Conservation (phyloP, 1,140 invertebrate genomes). For the Cephus cinctus region DNA sequence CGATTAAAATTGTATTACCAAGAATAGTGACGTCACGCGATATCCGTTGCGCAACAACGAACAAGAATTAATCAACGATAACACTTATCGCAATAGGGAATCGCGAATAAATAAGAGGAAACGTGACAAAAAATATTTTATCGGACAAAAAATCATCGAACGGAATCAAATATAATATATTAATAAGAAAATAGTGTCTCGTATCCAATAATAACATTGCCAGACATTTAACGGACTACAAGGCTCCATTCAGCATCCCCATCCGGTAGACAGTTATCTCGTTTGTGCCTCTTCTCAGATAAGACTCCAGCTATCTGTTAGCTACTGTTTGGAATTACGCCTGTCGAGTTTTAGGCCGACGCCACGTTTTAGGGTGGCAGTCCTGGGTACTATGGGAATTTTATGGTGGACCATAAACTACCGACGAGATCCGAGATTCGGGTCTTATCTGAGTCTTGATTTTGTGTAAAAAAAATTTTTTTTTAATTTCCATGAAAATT, state of each 20-base stretch:
- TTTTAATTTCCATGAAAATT: not conserved
- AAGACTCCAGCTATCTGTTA: not conserved
- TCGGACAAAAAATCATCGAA: not conserved
- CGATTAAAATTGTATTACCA: no score
- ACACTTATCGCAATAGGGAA: not conserved
- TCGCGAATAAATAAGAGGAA: not conserved
- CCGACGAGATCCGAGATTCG: no score
- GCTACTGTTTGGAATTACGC: constrained; percentile 5
- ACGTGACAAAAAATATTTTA: not conserved
- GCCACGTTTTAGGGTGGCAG: not conserved
- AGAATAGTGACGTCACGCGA: no score
- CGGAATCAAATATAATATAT: not conserved
- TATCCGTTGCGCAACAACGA: no score
- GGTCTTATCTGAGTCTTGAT: not conserved
- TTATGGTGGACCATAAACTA: not conserved
- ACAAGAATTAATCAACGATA: not conserved
- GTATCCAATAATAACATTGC: not conserved
- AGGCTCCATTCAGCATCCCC: constrained; percentile 20
- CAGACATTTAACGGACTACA: not conserved
- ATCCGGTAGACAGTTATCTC: not conserved
- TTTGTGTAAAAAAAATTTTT: not conserved
- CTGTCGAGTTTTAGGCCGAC: not conserved
- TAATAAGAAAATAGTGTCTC: not conserved
- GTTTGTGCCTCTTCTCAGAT: not conserved
- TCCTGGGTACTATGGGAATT: not conserved